These are phyloP conservation scores for Chrysoperla carnea DNA, from an alignment of 1,140 invertebrate genomes.

Conservation along the genomic window DNA sequence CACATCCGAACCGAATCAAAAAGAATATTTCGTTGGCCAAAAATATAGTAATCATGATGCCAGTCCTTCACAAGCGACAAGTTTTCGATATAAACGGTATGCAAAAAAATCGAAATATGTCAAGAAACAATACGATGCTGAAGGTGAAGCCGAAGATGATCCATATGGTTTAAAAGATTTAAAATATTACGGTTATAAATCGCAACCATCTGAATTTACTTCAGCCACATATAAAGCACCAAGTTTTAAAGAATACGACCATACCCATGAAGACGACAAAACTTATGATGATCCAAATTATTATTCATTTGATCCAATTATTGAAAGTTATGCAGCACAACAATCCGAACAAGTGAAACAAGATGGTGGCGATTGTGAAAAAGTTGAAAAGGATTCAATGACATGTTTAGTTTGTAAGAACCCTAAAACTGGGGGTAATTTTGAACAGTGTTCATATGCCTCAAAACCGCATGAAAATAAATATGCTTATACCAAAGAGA, in stretches of 20 bases:
- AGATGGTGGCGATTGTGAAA: slow-evolving; percentile 38
- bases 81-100: slow-evolving; percentile 10
- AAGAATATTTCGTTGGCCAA: slow-evolving; percentile 17
- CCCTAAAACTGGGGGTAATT: slow-evolving; percentile 45
- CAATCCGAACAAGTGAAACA: slow-evolving; percentile 34
- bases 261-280: slow-evolving; percentile 13
- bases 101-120: neutral
- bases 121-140: neutral
- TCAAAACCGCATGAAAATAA: slow-evolving; percentile 47
- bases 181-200: slow-evolving; percentile 11
- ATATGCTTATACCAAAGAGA: slow-evolving; percentile 43
- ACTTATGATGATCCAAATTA: slow-evolving; percentile 11
- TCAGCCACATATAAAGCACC: slow-evolving; percentile 8
- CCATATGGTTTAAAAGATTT: slow-evolving; percentile 16
- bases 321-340: slow-evolving; percentile 26
- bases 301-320: slow-evolving; percentile 10
- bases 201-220: slow-evolving; percentile 8
- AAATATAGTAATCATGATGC: slow-evolving; percentile 12
- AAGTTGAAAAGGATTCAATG: slow-evolving; percentile 39
- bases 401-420: slow-evolving; percentile 47
- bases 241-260: slow-evolving; percentile 8
- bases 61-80: slow-evolving; percentile 5
- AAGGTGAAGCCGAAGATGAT: slow-evolving; percentile 7
- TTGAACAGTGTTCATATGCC: slow-evolving; percentile 49
- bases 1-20: slow-evolving; percentile 15